Base-by-base conservation (phyloP, 2,797 vertebrate genomes). In the Cynodonichthys magdalenae region DNA sequence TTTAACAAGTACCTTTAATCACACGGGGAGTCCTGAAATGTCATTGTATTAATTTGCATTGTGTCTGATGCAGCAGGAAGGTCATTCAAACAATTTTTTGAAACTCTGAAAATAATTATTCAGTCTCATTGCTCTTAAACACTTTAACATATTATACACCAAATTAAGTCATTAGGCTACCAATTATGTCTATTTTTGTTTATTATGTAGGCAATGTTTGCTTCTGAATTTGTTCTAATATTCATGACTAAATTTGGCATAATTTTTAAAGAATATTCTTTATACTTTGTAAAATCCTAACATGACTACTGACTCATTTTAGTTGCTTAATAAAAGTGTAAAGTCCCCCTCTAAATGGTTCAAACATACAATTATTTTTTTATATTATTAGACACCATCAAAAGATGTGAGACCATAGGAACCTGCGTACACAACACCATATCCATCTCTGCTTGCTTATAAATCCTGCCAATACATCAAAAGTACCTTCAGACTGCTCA, bases 401-500 rank as follows among this genome's bases (percentile, higher is more conserved):
- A 47, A 41, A 46, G 27, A 56, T 53, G 19, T 34, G 46, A 63
- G 57, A 42, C 54, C 34, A 59, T 71, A 34, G 34, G 41, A 51
- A 24, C 27, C 60, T 69, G 65, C 72, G 72, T 74, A 56, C 41
- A 52, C 51, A 31, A 31, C 44, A 29, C 42, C 58, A 20, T 51
- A 67, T 77, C 59, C 67, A 76, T 83, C 70, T 63, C 55, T 58
- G 58, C 59, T 61, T 66, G 19, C 45, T 63, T 51, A 34, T 86
- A 73, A 79, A 85, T 61, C 63, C 75, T 74, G 66, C 69, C 85
- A 49, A 54, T 78, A 52, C 78, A 81, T 86, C 87, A 88, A 68
- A 83, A 83, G 81, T 76, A 82, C 80, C 83, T 86, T 59, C 79
- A 81, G 74, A 74, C 81, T 47, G 75, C 82, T 89, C 75, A 59